Conservation (phyloP, 2,113 vertebrate genomes). For the Gnathonemus echidnorhynchus region DNA sequence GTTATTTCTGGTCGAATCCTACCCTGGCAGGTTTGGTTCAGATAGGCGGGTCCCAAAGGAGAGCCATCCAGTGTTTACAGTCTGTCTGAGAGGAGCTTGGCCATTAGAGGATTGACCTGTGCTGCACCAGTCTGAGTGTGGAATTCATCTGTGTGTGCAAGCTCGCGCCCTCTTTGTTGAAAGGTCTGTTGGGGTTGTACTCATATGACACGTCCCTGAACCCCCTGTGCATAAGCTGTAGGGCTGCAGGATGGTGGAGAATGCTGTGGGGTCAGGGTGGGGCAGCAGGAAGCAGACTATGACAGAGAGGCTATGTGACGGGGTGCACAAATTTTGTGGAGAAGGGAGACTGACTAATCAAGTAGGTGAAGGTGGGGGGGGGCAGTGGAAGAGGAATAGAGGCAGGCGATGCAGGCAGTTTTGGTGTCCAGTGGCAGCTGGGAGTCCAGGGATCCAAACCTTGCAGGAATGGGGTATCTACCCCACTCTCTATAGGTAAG, state of each 20-base stretch:
- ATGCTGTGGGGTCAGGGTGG: not conserved
- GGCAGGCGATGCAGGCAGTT: constrained; percentile 27
- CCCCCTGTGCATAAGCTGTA: not conserved
- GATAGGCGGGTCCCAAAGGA: not conserved
- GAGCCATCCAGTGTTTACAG: not conserved
- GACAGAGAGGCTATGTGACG: not conserved
- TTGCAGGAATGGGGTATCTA: constrained; percentile 37
- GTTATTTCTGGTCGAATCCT: not conserved
- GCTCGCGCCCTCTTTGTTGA: not conserved
- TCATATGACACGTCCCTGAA: not conserved
- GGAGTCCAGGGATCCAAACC: constrained; percentile 36
- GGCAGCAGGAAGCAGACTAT: not conserved
- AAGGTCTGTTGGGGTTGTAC: not conserved
- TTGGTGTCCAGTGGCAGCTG: constrained; percentile 44
- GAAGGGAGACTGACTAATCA: not conserved
- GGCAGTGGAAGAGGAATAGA: not conserved
- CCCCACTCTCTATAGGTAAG: constrained; percentile 63
- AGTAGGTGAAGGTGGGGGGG: not conserved
- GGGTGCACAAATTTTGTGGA: not conserved
- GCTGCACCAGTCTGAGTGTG: constrained; percentile 45
- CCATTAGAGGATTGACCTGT: constrained; percentile 56
- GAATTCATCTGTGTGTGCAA: constrained; percentile 24
- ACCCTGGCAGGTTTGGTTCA: not conserved
- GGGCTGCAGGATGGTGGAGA: not conserved
- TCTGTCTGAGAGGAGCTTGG: constrained; percentile 20